Base-by-base conservation (phyloP, 1,140 invertebrate genomes). In the Cepaea nemoralis region DNA sequence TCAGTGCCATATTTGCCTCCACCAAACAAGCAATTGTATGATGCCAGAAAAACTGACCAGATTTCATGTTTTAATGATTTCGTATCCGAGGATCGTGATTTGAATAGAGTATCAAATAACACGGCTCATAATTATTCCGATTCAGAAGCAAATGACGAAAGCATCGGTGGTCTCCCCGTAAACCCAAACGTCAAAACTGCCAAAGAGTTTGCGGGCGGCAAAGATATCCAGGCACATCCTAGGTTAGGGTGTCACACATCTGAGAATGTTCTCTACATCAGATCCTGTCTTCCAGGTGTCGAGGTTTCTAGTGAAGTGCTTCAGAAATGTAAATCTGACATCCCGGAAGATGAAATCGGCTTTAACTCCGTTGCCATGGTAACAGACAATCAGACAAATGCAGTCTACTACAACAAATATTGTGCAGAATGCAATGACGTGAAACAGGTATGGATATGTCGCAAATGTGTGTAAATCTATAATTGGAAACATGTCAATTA, bases 351-450 rank as follows among this genome's bases (percentile, higher is more conserved):
- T 75, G 40, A 42, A 22, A 10, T 35, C 6, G 31, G 3, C 40
- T 48, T 48, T 50, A 45, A 75, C 1, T 3, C 27, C 16, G 24
- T 75, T 3, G 16, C 39, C 6, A 5, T n/a, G 31, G 73, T 50
- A 22, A 75, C 31, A 22, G 73, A 75, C 42, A 50, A 33, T 6
- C 1, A 75, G 3, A 75, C 40, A 48, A 27, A 22, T n/a, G 40
- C 50, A 3, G 31, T 50, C 12, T 75, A 75, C 42, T 33, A 31
- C 24, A 75, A 75, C 45, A 75, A 50, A 35, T 75, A 50, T 50
- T 75, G 73, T 50, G 73, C 73, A 1, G 19, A 75, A 1, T 75
- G 73, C n/a, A 75, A 50, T 45, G 31, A 22, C 22, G 73, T 50
- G 1, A 31, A 27, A 0, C 5, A 75, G 45, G 73, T 75, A 31